A percentile compares a stretch with the other conserved stretches of the same genome.
phyloP scores from a whole-genome alignment of 1,140 invertebrate genomes.

The Drosophila bipectinata region DNA sequence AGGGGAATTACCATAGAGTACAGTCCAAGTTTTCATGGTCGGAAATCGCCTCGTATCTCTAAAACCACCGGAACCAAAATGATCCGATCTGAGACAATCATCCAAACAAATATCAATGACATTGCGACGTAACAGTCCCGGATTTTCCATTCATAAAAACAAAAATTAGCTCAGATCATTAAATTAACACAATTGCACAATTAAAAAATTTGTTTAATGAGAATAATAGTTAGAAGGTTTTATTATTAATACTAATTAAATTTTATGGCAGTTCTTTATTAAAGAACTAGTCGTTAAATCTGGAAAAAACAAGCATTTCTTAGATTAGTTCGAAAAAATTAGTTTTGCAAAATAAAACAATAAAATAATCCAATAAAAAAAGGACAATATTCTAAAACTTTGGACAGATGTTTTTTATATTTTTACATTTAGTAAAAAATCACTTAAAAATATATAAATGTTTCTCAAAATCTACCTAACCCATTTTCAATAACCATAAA shows the following conservation, averaged over 20 bases:
- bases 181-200: neutral
- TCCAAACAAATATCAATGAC: slow-evolving; percentile 14
- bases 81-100: neutral
- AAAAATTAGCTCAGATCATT: neutral
- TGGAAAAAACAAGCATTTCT: too few relatives aligned
- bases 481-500: neutral
- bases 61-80: slow-evolving; percentile 36
- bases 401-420: too few relatives aligned
- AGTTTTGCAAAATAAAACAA: too few relatives aligned
- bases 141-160: neutral
- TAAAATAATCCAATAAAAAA: too few relatives aligned
- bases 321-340: too few relatives aligned
- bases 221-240: neutral
- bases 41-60: slow-evolving; percentile 30
- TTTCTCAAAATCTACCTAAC: neutral
- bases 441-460: neutral
- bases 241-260: too few relatives aligned
- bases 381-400: too few relatives aligned
- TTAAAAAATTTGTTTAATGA: neutral
- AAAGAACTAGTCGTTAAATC: too few relatives aligned
- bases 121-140: neutral
- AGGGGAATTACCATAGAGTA: slow-evolving; percentile 24
- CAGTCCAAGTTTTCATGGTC: slow-evolving; percentile 15
- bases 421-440: too few relatives aligned
- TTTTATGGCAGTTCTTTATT: too few relatives aligned